These are phyloP conservation scores for Notospermus geniculatus DNA, from an alignment of 1,140 invertebrate species.

Conservation along the genomic window DNA sequence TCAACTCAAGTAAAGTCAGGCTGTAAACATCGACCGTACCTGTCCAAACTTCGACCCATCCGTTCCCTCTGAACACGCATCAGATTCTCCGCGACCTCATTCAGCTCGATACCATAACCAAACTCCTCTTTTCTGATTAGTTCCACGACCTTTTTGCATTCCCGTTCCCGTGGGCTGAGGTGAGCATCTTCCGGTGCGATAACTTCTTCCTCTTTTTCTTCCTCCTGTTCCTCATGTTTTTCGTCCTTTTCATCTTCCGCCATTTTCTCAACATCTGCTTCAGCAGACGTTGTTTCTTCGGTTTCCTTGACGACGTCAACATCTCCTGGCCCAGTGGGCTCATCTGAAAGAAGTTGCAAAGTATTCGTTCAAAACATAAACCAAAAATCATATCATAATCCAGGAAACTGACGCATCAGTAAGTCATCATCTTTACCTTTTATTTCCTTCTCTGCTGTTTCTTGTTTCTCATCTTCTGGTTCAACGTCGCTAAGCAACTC, in stretches of 20 bases:
- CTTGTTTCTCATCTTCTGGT: constrained; percentile 11
- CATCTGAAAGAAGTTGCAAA: too few species aligned
- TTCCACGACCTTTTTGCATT: constrained; percentile 29
- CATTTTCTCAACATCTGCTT: constrained; percentile 19
- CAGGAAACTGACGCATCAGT: neutral
- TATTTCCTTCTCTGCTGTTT: constrained; percentile 1
- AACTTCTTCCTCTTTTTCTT: neutral
- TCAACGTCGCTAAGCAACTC: neutral
- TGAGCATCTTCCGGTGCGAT: neutral
- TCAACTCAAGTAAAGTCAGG: too few species aligned
- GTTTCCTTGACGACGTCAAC: neutral
- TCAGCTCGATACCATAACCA: constrained; percentile 44
- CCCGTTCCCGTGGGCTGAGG: neutral
- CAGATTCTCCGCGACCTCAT: constrained; percentile 43
- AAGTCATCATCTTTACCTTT: constrained; percentile 11
- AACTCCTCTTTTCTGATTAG: constrained; percentile 45
- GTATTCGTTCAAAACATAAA: too few species aligned
- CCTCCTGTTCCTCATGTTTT: neutral
- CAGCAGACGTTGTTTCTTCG: neutral
- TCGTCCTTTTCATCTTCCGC: neutral
- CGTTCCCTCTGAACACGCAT: constrained; percentile 38
- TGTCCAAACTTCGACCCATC: constrained; percentile 46
- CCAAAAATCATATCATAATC: too few species aligned
- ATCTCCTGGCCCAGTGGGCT: neutral
- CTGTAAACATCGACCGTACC: neutral